Evolutionary conservation across 2,888 invertebrate species (phyloP).

Genomic region (Unio delphinus): DNA sequence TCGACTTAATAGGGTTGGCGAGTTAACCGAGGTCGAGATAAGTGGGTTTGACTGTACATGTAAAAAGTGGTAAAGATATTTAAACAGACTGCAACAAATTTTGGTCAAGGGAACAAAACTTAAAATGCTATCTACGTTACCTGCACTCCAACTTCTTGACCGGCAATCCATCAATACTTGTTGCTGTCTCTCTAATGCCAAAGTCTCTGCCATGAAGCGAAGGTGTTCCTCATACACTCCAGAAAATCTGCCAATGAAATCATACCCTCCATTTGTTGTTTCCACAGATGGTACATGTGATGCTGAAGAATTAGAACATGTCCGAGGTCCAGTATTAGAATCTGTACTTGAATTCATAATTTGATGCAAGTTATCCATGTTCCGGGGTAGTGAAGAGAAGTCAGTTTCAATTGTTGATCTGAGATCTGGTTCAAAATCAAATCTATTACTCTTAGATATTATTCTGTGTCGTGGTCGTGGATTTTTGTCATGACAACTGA

Average conservation of each 20-base stretch:
- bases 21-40: too few species aligned
- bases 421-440: conserved; percentile 56
- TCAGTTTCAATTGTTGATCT: conserved; percentile 63
- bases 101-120: conserved; percentile 1
- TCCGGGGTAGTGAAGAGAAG: conserved; percentile 37
- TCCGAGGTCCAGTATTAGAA: not conserved
- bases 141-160: conserved; percentile 57
- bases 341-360: not conserved
- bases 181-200: conserved; percentile 17
- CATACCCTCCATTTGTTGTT: conserved; percentile 19
- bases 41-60: too few species aligned
- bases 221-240: conserved; percentile 56
- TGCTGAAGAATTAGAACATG: not conserved
- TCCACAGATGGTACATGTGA: not conserved
- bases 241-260: conserved; percentile 57
- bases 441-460: conserved; percentile 13
- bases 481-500: conserved; percentile 10
- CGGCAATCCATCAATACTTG: conserved; percentile 14
- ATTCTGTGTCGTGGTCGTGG: conserved; percentile 16
- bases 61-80: too few species aligned
- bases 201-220: conserved; percentile 33
- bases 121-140: conserved; percentile 24
- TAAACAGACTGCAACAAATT: not conserved
- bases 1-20: too few species aligned
- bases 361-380: too few species aligned